Evolutionary conservation across 2,113 vertebrate species (phyloP), one percentile per base, ranked within the genome.

Genomic region (Pithys albifrons): DNA sequence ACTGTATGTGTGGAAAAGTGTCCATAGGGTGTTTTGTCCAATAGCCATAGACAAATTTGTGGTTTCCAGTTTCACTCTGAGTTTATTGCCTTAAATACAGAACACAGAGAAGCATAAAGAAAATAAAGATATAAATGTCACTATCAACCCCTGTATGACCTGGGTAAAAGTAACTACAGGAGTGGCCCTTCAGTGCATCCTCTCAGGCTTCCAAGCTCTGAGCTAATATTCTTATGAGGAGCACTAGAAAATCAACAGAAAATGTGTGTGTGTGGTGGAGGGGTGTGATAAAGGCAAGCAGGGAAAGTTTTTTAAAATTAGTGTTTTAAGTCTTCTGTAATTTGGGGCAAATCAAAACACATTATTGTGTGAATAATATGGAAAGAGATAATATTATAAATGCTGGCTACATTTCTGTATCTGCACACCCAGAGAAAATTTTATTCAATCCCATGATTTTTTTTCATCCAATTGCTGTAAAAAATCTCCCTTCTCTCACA

Each of bases 321-420:
- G 18, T 84, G 23, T 90, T 91, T 85, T 45, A 91, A 71, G 43
- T 75, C 39, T 70, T 82, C 55, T 33, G 43, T 51, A 86, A 85
- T 91, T 93, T 86, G 25, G 65, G 67, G 65, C 43, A 81, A 94
- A 96, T 86, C 75, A 93, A 96, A 95, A 65, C 57, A 70, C 15
- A 7, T 54, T 85, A 41, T 77, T 4, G 3, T 43, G 57, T 92
- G 72, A 91, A 73, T 92, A 91, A 73, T 45, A 75, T n/a, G 37
- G 67, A 54, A 76, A 88, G 37, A 75, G 28, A 39, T 65, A 78
- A 58, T 80, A 61, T 39, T 77, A 84, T 72, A 80, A 86, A 80
- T 72, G 8, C 48, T 33, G 24, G 20, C 41, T 81, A 43, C 51
- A 24, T 91, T 91, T 85, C 33, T 2, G 0, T 93, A 39, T 88